These are phyloP conservation scores for Hydrozoanthus tunicans DNA, from an alignment of 64 coral and sea anemone species.

Conservation along the genomic window DNA sequence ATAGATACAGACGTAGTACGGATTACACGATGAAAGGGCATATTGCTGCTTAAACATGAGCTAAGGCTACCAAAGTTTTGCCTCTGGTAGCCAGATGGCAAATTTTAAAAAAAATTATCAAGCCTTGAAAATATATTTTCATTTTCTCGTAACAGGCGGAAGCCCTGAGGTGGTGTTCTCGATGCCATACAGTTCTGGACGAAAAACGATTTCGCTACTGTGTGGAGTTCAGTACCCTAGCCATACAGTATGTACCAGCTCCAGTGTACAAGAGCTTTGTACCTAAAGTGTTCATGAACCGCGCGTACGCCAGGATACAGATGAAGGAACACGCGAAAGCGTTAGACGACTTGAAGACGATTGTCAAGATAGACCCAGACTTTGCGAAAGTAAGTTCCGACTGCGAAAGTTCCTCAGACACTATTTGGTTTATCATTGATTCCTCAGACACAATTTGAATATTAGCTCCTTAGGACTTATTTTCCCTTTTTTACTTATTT, in stretches of 20 bases:
- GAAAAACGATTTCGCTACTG: slow-evolving; percentile 17
- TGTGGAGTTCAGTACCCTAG: slow-evolving; percentile 40
- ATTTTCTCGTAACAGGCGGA: not conserved
- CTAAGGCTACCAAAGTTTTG: too few species aligned
- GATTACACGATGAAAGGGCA: too few species aligned
- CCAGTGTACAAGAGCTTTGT: not conserved
- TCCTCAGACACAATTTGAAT: too few species aligned
- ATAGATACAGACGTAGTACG: too few species aligned
- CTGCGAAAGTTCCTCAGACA: too few species aligned
- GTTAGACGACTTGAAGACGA: slow-evolving; percentile 13
- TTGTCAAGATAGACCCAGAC: slow-evolving; percentile 20
- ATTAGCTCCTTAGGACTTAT: too few species aligned
- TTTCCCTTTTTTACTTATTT: too few species aligned
- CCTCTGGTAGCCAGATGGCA: too few species aligned
- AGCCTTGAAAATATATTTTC: too few species aligned
- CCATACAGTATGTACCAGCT: slow-evolving; percentile 45
- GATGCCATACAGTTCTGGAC: slow-evolving; percentile 28
- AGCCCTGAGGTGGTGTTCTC: slow-evolving; percentile 18
- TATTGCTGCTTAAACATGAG: too few species aligned
- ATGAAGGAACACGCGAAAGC: slow-evolving; percentile 18
- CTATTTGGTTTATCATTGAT: too few species aligned
- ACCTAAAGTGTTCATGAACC: slow-evolving; percentile 26
- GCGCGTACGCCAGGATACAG: slow-evolving; percentile 36
- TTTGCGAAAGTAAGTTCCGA: slow-evolving; percentile 8
- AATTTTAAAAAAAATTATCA: too few species aligned